Base-by-base conservation (phyloP, 2,113 vertebrate species). In the Oostethus manadensis region DNA sequence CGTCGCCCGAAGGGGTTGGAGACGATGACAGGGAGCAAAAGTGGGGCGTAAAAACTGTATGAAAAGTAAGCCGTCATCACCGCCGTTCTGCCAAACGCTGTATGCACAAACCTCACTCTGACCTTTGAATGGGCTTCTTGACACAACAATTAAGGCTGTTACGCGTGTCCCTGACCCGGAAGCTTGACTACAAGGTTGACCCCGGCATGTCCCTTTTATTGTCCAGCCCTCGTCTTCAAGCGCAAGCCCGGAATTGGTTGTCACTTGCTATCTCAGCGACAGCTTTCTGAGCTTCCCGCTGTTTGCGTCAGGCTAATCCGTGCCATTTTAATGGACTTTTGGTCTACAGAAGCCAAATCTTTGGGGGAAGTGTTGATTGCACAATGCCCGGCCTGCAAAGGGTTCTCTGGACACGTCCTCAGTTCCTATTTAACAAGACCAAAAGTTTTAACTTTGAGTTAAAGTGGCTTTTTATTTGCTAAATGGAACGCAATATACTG, bases 251-350 rank as follows among this genome's bases (percentile, higher is more conserved):
- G 2, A 26, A 23, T 50, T 16, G 13, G 16, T 23, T 16, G 48
- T 29, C 15, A 6, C 23, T 22, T n/a, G 21, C 26, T 33, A n/a
- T 78, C 72, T 77, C 58, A 49, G 18, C 51, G 17, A 22, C 17
- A 33, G 79, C 68, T 80, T 80, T 78, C 47, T 8, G 21, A 63
- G 56, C 53, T 64, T 79, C 77, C 76, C 29, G 62, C 72, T 75
- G 68, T 59, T 42, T 7, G 15, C 54, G 73, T 71, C 9, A 60
- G 48, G 74, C 61, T 81, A 81, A 87, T 84, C 76, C 81, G 66
- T 66, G 64, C 33, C 51, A 56, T 82, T 80, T 87, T 79, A 78
- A 79, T 76, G 59, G 71, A 77, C 77, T 82, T 74, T 29, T 49
- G 63, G 51, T 60, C 33, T 60, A 42, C 63, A 68, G 76, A 74